These are phyloP conservation scores for Maccullochella peelii DNA, from an alignment of 2,113 vertebrate genomes.

Conservation along the genomic window DNA sequence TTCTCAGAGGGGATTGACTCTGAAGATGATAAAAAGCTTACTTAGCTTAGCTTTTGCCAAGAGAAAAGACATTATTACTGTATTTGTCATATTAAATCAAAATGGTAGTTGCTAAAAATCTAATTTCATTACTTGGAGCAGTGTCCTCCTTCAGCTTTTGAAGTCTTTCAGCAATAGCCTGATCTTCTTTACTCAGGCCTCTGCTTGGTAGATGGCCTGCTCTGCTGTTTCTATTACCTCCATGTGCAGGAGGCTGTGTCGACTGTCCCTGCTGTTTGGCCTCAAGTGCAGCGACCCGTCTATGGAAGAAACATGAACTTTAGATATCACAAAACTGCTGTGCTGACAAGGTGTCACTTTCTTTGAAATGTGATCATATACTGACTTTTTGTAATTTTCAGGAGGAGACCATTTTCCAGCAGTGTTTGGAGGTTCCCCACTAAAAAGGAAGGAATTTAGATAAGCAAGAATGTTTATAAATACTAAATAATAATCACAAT, in stretches of 20 bases:
- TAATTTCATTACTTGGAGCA: conserved; percentile 85
- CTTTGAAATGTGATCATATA: not conserved
- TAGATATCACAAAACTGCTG: conserved; percentile 1
- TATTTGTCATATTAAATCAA: not conserved
- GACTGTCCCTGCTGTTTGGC: conserved; percentile 86
- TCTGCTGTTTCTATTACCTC: conserved; percentile 55
- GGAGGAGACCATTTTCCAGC: conserved; percentile 76
- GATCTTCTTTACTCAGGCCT: conserved; percentile 89
- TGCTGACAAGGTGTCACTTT: not conserved
- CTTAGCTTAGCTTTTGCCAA: not conserved
- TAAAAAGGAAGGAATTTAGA: conserved; percentile 71
- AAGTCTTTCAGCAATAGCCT: conserved; percentile 91
- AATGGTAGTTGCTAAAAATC: not conserved
- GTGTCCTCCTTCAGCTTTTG: conserved; percentile 91
- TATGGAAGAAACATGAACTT: conserved; percentile 69
- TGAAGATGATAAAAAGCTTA: conserved; percentile 68
- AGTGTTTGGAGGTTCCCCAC: conserved; percentile 77
- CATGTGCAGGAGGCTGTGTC: conserved; percentile 63
- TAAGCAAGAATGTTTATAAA: not conserved
- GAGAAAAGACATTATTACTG: not conserved
- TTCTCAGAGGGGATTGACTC: conserved; percentile 89
- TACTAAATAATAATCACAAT: not conserved
- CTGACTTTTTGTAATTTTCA: conserved; percentile 80
- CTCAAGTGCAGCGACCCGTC: conserved; percentile 92
- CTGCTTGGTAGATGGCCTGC: conserved; percentile 58